These are phyloP conservation scores for Sesia bembeciformis DNA, from an alignment of 2,888 invertebrate genomes.

Conservation along the genomic window DNA sequence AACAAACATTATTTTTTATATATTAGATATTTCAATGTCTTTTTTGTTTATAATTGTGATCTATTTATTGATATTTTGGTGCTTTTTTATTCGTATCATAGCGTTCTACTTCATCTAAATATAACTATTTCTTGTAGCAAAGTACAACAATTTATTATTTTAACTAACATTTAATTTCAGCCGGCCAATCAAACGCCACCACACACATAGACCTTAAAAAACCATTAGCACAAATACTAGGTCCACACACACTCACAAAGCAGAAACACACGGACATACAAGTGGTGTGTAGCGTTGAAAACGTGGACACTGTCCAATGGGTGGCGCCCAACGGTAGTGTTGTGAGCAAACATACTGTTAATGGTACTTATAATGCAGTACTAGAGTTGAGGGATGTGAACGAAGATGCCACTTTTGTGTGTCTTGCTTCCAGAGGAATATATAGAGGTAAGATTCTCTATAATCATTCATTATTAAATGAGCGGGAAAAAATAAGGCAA, in stretches of 20 bases:
- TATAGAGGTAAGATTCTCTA: constrained; percentile 25
- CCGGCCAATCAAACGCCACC: constrained; percentile 28
- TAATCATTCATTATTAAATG: too few relatives aligned
- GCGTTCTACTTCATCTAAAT: too few relatives aligned
- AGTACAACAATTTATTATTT: too few relatives aligned
- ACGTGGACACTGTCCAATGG: constrained; percentile 37
- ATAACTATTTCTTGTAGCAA: too few relatives aligned
- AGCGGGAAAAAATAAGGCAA: too few relatives aligned
- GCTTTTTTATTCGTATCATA: too few relatives aligned
- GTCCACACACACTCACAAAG: constrained; percentile 32
- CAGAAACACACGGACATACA: constrained; percentile 24
- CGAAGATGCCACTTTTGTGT: constrained; percentile 40
- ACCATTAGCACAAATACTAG: constrained; percentile 47
- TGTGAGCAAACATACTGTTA: constrained; percentile 17
- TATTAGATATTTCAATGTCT: too few relatives aligned
- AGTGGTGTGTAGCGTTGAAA: constrained; percentile 38
- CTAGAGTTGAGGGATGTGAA: constrained; percentile 32
- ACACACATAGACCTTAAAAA: constrained; percentile 5
- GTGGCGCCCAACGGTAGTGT: constrained; percentile 20
- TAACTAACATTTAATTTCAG: constrained; percentile 31
- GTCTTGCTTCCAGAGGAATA: constrained; percentile 28
- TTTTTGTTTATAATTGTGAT: too few relatives aligned
- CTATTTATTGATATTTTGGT: too few relatives aligned
- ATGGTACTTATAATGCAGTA: constrained; percentile 22
- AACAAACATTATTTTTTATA: too few relatives aligned